These are phyloP conservation scores for Sarcophilus harrisii DNA, from an alignment of 2,797 vertebrate genomes.

Conservation along the genomic window DNA sequence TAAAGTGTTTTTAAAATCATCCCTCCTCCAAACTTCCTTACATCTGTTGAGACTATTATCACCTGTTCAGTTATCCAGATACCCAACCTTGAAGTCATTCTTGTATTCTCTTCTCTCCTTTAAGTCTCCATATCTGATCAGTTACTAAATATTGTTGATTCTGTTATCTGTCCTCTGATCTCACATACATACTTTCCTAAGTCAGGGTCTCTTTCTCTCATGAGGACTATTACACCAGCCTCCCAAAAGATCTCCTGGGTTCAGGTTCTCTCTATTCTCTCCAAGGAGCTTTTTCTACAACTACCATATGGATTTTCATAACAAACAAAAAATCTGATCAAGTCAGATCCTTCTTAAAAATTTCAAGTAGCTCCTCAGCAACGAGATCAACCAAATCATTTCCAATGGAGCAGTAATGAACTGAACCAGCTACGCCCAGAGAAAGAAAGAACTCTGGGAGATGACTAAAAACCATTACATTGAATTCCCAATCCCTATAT, in stretches of 20 bases:
- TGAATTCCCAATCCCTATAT: too few species aligned
- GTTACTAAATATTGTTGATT: not conserved
- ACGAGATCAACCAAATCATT: too few species aligned
- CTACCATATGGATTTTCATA: too few species aligned
- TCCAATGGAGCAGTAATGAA: too few species aligned
- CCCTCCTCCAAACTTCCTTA: not conserved
- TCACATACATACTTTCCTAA: not conserved
- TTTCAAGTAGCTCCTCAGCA: not conserved
- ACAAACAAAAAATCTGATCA: too few species aligned
- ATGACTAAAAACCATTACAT: too few species aligned
- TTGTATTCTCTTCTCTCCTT: not conserved
- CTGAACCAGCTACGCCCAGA: too few species aligned
- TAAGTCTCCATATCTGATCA: not conserved
- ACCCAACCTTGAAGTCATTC: not conserved
- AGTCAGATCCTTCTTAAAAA: not conserved
- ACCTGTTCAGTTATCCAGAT: not conserved
- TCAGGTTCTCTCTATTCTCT: too few species aligned
- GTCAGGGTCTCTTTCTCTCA: not conserved
- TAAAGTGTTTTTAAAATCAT: constrained; percentile 12
- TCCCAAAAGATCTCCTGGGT: not conserved
- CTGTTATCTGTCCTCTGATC: not conserved
- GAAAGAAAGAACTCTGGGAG: too few species aligned
- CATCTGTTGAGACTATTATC: not conserved
- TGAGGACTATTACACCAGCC: too few species aligned
- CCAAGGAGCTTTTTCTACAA: too few species aligned